Conservation (phyloP, 1,140 invertebrate species). For the Drosophila watanabei region DNA sequence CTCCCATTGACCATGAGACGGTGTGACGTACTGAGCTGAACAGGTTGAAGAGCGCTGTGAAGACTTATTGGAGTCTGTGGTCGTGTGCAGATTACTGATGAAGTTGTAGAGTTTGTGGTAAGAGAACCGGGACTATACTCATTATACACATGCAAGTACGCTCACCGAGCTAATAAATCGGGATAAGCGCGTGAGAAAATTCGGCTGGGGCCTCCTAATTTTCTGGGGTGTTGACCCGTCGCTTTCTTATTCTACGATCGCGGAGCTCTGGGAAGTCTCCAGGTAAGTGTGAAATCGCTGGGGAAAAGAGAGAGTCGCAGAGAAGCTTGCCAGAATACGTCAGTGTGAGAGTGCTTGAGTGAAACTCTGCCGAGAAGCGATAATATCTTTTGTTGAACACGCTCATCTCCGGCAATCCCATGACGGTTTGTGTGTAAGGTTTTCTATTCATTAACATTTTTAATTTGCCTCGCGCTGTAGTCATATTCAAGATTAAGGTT, state of each 20-base stretch:
- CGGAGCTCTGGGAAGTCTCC: slow-evolving; percentile 45
- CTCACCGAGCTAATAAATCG: slow-evolving; percentile 60
- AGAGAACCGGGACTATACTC: background rate
- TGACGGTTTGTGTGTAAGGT: slow-evolving; percentile 37
- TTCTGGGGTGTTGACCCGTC: slow-evolving; percentile 47
- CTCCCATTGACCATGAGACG: slow-evolving; percentile 2
- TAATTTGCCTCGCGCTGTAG: slow-evolving; percentile 59
- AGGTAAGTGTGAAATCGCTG: slow-evolving; percentile 64
- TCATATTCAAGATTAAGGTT: slow-evolving; percentile 59
- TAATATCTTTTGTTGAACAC: slow-evolving; percentile 55
- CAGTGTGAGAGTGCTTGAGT: slow-evolving; percentile 63
- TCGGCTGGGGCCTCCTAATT: slow-evolving; percentile 44
- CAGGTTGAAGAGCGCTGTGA: background rate
- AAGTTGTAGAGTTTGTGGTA: background rate
- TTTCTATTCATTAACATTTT: slow-evolving; percentile 80
- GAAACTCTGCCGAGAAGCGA: slow-evolving; percentile 67
- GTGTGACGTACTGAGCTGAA: background rate
- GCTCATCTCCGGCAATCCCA: slow-evolving; percentile 23
- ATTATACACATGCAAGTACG: slow-evolving; percentile 43
- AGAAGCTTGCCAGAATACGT: slow-evolving; percentile 40
- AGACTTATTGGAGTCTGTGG: slow-evolving; percentile 3
- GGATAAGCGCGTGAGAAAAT: slow-evolving; percentile 80
- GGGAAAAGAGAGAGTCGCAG: slow-evolving; percentile 23
- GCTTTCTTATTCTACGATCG: slow-evolving; percentile 60
- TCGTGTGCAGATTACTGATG: slow-evolving; percentile 1